A percentile compares a stretch with the other conserved stretches of the same genome.
phyloP scores from a whole-genome alignment of 2,113 vertebrate species.

The Barnardius zonarius region DNA sequence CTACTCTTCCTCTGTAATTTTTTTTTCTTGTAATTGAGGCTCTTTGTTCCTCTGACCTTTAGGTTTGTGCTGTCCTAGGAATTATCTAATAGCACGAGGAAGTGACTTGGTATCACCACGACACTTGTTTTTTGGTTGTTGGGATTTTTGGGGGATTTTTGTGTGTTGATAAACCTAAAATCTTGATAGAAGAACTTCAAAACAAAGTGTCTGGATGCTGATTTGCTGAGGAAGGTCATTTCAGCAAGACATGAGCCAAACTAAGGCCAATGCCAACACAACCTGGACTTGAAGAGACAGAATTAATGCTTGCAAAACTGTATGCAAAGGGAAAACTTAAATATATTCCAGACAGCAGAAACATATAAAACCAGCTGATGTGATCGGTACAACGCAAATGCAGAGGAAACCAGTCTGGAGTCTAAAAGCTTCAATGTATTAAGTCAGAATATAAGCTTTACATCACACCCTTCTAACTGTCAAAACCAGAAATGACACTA shows the following conservation, averaged over 20 bases:
- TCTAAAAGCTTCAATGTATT: background rate
- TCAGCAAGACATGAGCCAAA: background rate
- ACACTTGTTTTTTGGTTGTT: too few relatives aligned
- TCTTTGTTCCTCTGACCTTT: background rate
- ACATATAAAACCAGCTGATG: background rate
- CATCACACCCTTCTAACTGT: constrained; percentile 1
- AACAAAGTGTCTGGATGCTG: background rate
- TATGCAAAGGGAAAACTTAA: background rate
- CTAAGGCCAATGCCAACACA: background rate
- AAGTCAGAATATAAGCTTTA: background rate
- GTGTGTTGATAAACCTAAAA: background rate
- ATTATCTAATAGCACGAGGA: background rate
- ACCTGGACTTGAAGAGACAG: background rate
- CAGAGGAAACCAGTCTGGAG: background rate
- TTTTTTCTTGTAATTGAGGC: background rate
- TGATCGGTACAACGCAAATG: background rate
- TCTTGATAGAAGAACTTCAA: background rate
- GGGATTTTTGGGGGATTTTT: background rate
- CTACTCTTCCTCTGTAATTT: background rate
- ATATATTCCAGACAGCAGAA: background rate
- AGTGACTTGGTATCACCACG: background rate
- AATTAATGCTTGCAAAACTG: background rate
- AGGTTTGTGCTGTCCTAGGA: background rate
- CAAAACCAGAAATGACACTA: constrained; percentile 14
- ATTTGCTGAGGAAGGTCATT: background rate